phyloP scores from a whole-genome alignment of 2,113 vertebrate species.

The Pteropus alecto region DNA sequence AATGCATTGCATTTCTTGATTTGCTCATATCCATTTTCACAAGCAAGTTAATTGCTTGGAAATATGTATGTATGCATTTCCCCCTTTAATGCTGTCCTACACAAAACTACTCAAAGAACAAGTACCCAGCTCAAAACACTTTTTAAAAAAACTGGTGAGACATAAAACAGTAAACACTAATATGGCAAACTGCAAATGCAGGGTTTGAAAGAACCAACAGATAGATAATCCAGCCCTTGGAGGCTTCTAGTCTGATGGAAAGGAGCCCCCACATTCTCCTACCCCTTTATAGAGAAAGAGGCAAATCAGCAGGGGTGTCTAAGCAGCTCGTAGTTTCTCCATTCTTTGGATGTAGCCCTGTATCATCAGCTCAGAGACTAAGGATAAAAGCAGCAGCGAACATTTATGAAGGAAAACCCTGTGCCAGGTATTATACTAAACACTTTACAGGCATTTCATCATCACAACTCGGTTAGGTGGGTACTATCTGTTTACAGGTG shows the following conservation, averaged over 20 bases:
- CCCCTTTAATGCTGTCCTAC: neutral
- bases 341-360: neutral
- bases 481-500: neutral
- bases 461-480: neutral
- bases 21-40: neutral
- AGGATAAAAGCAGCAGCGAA: neutral
- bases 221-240: neutral
- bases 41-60: neutral
- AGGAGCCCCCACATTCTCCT: neutral
- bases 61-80: neutral
- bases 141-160: neutral
- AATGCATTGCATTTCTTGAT: neutral
- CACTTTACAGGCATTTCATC: neutral
- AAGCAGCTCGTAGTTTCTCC: neutral
- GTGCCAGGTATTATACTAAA: neutral
- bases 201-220: neutral
- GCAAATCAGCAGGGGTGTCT: neutral
- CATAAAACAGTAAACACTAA: neutral
- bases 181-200: neutral
- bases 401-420: neutral
- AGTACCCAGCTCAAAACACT: neutral
- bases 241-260: neutral
- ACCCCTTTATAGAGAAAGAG: neutral
- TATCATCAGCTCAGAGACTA: neutral
- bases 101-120: constrained; percentile 16